These are phyloP conservation scores for Archilochus colubris DNA, from an alignment of 2,113 vertebrate species.

Conservation along the genomic window DNA sequence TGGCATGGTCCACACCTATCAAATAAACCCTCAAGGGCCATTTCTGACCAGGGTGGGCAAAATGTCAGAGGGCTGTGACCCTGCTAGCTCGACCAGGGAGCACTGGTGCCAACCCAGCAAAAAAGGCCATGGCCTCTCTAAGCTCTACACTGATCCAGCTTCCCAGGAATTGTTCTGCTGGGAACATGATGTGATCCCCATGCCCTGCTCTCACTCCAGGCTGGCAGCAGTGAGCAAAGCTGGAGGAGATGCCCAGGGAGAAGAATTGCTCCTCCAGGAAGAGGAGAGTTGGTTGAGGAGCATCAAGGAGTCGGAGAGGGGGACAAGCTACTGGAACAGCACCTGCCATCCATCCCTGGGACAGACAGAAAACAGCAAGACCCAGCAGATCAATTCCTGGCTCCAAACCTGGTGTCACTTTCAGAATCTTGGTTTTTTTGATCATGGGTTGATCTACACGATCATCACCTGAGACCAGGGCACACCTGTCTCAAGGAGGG, in stretches of 20 bases:
- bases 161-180: background rate
- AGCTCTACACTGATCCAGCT: background rate
- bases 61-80: too few relatives aligned
- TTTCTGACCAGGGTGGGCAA: too few relatives aligned
- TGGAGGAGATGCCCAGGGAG: background rate
- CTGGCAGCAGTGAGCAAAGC: background rate
- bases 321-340: background rate
- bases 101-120: too few relatives aligned
- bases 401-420: background rate
- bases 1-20: accelerated
- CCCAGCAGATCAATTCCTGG: background rate
- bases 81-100: too few relatives aligned
- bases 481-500: background rate
- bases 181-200: background rate
- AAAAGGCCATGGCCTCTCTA: background rate
- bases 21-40: background rate
- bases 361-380: background rate
- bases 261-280: background rate
- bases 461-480: too few relatives aligned
- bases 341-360: background rate
- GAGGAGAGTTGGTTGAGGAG: background rate
- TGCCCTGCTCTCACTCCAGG: background rate
- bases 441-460: too few relatives aligned
- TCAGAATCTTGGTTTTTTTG: background rate
- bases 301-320: background rate